phyloP scores from a whole-genome alignment of 2,888 invertebrate species.

The Dryomyza anilis region DNA sequence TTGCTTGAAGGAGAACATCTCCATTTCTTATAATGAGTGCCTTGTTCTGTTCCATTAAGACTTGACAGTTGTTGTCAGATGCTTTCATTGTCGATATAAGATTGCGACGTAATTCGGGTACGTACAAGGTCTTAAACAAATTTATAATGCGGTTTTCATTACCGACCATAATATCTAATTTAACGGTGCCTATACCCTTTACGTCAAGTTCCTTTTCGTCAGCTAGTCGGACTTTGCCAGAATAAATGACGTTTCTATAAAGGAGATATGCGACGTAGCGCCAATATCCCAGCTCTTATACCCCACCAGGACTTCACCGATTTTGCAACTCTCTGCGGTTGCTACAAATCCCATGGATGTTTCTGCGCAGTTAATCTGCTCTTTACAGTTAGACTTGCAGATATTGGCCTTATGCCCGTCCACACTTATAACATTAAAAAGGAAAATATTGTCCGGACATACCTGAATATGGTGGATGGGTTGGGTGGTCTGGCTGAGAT shows the following conservation, averaged over 20 bases:
- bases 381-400: background rate
- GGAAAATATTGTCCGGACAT: slow-evolving; percentile 20
- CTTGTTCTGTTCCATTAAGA: background rate
- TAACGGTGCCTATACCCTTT: slow-evolving; percentile 19
- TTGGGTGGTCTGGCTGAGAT: background rate
- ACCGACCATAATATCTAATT: background rate
- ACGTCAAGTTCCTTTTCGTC: slow-evolving; percentile 12
- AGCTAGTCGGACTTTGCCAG: slow-evolving; percentile 6
- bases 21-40: background rate
- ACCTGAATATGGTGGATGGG: too few species aligned
- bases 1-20: background rate
- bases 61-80: background rate
- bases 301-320: background rate
- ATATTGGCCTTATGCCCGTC: slow-evolving; percentile 12
- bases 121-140: background rate
- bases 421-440: slow-evolving; percentile 22
- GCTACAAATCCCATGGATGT: background rate
- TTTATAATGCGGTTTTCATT: too few species aligned
- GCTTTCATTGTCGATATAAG: background rate
- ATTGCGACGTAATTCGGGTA: background rate
- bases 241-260: background rate
- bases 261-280: slow-evolving; percentile 21
- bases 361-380: background rate
- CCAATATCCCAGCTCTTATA: slow-evolving; percentile 19
- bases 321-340: background rate